Base-by-base conservation (phyloP, 2,888 invertebrate genomes). In the Ornithoptera priamus region DNA sequence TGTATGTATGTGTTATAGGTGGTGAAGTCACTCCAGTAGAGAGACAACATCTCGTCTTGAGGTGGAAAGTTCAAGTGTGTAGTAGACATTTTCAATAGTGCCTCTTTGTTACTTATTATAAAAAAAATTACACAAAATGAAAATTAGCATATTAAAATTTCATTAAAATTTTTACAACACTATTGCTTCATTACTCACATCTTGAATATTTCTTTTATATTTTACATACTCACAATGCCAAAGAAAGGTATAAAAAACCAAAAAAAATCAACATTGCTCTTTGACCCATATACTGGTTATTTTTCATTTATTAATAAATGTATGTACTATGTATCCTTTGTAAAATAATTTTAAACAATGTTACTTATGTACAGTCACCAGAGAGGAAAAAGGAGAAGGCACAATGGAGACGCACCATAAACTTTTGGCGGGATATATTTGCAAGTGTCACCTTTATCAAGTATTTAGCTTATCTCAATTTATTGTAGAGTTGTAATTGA, bases 371-470 rank as follows among this genome's bases (percentile, higher is more conserved):
- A 86, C 89, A 93, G 93, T 92, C 92, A 84, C 91, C 93, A 30
- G 88, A 91, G 75, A 82, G 88, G 79, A 93, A 93, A 78, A 88
- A 84, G 87, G 91, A 91, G 81, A 93, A 88, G 80, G 93, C 93
- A 88, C 92, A 93, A 76, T 93, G 93, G 93, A 83, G 93, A 78
- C 92, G 93, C 88, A 93, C 93, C 71, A 90, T 93, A 85, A 93
- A 93, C 92, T 93, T 92, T 89, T 93, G 93, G 93, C 77, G 93
- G 82, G 91, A 92, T 78, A 91, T 92, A 85, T 93, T 93, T 80
- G 93, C 93, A 93, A 93, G 93, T 93, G 86, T 87, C 90, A 88
- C 86, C 75, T 87, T 87, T 83, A 83, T 79, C 82, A 83, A 81
- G 80, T 81, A 81, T 74, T 75, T 72, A 76, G 77, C 73, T 67